These are phyloP conservation scores for Papilio elwesi DNA, from an alignment of 2,888 invertebrate genomes.

Conservation along the genomic window DNA sequence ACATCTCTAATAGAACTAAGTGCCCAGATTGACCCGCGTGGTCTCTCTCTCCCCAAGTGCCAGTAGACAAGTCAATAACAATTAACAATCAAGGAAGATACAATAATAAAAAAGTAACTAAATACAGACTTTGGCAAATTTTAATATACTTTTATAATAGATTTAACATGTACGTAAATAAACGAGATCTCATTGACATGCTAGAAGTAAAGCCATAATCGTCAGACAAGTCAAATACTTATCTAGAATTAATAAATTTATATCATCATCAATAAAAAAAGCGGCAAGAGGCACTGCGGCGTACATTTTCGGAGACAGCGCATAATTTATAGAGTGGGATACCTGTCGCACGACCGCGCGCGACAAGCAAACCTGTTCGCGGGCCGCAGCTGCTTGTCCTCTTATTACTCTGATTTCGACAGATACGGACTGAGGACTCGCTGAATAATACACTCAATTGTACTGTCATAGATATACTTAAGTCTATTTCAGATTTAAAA, in stretches of 20 bases:
- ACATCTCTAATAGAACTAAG: no score
- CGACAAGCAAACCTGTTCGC: conserved; percentile 46
- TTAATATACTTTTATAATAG: no score
- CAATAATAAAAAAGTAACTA: no score
- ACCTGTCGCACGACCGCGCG: conserved; percentile 39
- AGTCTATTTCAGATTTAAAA: conserved; percentile 12
- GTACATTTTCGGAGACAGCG: conserved; percentile 29
- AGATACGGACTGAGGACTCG: conserved; percentile 33
- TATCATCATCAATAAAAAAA: conserved; percentile 12
- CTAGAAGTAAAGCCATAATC: conserved; percentile 18
- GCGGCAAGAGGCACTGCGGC: neutral
- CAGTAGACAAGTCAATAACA: no score
- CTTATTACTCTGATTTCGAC: conserved; percentile 48
- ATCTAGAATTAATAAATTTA: conserved; percentile 6
- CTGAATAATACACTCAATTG: conserved; percentile 33
- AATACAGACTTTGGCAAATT: no score
- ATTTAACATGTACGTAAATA: no score
- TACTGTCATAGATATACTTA: conserved; percentile 8
- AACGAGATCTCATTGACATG: no score
- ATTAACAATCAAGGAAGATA: no score
- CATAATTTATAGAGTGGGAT: conserved; percentile 16
- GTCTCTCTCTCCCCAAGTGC: no score
- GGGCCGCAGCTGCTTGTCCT: conserved; percentile 49
- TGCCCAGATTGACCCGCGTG: no score
- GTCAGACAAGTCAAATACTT: neutral